A percentile compares a stretch with the other conserved stretches of the same genome.
Conservation (phyloP, 2,113 vertebrate genomes). For the Shinisaurus crocodilurus region DNA sequence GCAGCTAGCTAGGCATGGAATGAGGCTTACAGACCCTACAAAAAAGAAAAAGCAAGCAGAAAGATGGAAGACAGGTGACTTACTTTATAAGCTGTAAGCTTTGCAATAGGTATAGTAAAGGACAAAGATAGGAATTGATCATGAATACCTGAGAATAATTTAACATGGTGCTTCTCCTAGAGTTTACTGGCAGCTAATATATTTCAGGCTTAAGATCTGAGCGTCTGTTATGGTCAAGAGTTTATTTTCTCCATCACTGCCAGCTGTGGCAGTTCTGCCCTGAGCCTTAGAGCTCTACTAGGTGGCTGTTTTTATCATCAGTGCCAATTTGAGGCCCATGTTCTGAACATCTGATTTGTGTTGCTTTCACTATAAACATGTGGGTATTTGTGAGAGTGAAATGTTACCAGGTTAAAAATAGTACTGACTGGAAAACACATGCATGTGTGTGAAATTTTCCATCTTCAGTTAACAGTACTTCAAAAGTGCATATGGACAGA, state of each 20-base stretch:
- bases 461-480: background rate
- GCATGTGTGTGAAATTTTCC: background rate
- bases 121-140: background rate
- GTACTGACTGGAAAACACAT: background rate
- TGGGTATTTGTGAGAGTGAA: no score
- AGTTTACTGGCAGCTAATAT: conserved; percentile 15
- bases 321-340: background rate
- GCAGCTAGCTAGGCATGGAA: background rate
- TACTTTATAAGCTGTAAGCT: background rate
- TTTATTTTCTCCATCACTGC: conserved; percentile 4
- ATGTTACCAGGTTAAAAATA: background rate
- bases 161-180: conserved; percentile 1
- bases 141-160: conserved; percentile 11
- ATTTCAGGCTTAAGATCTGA: background rate
- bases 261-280: conserved; percentile 6
- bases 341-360: background rate
- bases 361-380: background rate
- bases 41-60: background rate
- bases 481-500: background rate
- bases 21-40: background rate
- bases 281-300: background rate
- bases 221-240: background rate
- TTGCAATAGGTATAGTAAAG: background rate
- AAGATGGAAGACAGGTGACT: background rate
- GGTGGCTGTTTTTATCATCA: background rate